Evolutionary conservation across 2,888 invertebrate species (phyloP).

Genomic region (Agrotis ipsilon): DNA sequence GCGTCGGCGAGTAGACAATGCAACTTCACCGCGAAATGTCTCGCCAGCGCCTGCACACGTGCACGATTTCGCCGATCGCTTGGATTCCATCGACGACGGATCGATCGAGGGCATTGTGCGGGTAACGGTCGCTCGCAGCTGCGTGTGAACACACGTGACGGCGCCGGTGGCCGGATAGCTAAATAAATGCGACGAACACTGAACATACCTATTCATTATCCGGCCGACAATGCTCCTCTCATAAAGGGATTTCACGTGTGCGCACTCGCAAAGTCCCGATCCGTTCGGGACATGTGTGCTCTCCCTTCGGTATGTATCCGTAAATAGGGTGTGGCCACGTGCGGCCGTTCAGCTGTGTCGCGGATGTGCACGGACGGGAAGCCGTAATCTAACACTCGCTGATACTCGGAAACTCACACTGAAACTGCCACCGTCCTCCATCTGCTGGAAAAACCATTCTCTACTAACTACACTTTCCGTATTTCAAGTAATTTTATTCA

Average conservation of each 20-base stretch:
- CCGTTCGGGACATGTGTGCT: constrained; percentile 90
- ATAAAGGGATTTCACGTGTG: constrained; percentile 91
- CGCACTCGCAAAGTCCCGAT: constrained; percentile 89
- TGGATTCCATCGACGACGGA: constrained; percentile 87
- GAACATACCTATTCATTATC: constrained; percentile 89
- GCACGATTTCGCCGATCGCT: constrained; percentile 88
- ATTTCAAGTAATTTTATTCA: background rate
- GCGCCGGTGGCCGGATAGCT: constrained; percentile 90
- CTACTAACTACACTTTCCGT: constrained; percentile 8
- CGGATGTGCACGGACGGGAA: constrained; percentile 90
- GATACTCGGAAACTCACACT: constrained; percentile 79
- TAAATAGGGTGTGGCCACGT: constrained; percentile 91
- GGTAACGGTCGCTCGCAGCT: constrained; percentile 91
- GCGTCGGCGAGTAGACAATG: constrained; percentile 83
- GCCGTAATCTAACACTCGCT: constrained; percentile 88
- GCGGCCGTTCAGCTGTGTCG: constrained; percentile 90
- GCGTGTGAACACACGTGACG: constrained; percentile 89
- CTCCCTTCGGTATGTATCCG: constrained; percentile 89
- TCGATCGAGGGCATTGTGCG: constrained; percentile 91
- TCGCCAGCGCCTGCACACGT: constrained; percentile 83
- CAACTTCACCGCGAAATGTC: constrained; percentile 84
- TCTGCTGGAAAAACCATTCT: constrained; percentile 35
- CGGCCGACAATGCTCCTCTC: constrained; percentile 88
- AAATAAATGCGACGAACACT: constrained; percentile 88
- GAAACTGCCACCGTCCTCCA: constrained; percentile 70